A percentile compares a stretch with the other conserved stretches of the same genome.
Conservation (phyloP, 2,888 invertebrate genomes). For the Torymus tubicola region DNA sequence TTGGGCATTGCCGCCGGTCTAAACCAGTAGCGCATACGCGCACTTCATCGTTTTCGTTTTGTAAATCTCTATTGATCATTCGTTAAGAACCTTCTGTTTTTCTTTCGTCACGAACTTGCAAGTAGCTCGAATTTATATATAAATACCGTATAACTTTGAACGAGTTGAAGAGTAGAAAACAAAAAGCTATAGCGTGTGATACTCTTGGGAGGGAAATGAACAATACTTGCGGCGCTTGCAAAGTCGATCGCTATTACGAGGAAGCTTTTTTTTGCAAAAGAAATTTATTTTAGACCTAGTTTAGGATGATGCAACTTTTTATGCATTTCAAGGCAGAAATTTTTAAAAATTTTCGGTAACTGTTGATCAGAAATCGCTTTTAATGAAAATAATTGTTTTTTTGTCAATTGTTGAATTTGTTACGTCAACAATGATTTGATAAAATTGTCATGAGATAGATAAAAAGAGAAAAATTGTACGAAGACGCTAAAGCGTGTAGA, state of each 20-base stretch:
- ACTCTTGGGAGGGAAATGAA: not conserved
- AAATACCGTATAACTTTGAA: conserved; percentile 1
- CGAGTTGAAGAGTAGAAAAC: not conserved
- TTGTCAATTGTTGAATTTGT: conserved; percentile 36
- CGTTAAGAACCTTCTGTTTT: conserved; percentile 22
- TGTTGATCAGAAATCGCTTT: conserved; percentile 3
- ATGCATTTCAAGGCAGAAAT: conserved; percentile 14
- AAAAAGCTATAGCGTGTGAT: conserved; percentile 21
- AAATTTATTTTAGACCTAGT: conserved; percentile 15
- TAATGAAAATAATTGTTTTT: not conserved
- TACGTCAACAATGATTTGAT: conserved; percentile 1
- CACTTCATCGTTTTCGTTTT: conserved; percentile 18
- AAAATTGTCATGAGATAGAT: conserved; percentile 1
- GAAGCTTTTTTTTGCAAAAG: conserved; percentile 17
- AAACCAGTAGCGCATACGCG: conserved; percentile 63
- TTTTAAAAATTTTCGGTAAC: conserved; percentile 26
- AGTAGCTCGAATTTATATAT: conserved; percentile 14
- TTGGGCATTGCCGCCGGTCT: conserved; percentile 96
- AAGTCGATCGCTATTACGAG: not conserved
- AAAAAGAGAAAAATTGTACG: not conserved
- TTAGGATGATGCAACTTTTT: conserved; percentile 24
- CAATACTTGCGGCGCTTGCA: not conserved
- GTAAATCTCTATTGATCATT: conserved; percentile 28
- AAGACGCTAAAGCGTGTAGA: too few species aligned
- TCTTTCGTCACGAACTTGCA: conserved; percentile 20